Evolutionary conservation across 2,888 invertebrate species (phyloP).

Genomic region (Netelia virgata): DNA sequence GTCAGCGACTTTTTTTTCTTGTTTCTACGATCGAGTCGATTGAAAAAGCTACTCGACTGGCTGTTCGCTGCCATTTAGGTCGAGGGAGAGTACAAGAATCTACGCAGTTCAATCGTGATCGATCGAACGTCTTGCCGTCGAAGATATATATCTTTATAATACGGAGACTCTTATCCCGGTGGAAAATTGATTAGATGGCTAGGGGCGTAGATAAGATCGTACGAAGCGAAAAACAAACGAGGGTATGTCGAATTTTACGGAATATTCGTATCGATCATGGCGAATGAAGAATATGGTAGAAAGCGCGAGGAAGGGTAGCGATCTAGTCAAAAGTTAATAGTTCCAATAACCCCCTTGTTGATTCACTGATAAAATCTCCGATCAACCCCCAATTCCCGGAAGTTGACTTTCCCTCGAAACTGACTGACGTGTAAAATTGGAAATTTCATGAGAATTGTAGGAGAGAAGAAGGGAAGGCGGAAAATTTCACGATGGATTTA

Average conservation of each 20-base stretch:
- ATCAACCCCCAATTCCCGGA: no score
- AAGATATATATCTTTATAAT: not conserved
- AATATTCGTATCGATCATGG: not conserved
- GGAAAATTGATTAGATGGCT: slow-evolving; percentile 50
- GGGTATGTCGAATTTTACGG: slow-evolving; percentile 13
- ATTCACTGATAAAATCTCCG: no score
- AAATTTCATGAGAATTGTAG: not conserved
- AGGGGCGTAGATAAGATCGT: slow-evolving; percentile 19
- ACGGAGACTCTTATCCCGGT: not conserved
- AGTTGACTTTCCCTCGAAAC: no score
- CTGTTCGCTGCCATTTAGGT: slow-evolving; percentile 34
- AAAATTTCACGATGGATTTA: slow-evolving; percentile 17
- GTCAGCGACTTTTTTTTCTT: slow-evolving; percentile 49
- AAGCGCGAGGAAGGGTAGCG: not conserved
- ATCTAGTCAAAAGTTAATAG: no score
- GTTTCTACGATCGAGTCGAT: slow-evolving; percentile 5
- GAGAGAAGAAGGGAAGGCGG: not conserved
- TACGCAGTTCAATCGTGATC: slow-evolving; percentile 16
- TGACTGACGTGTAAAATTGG: not conserved
- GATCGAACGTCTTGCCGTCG: slow-evolving; percentile 23
- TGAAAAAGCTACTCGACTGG: slow-evolving; percentile 21
- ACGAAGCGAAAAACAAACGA: slow-evolving; percentile 22
- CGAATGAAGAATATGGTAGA: not conserved
- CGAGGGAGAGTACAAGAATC: slow-evolving; percentile 28
- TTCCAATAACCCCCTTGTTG: no score